Evolutionary conservation across 2,797 vertebrate species (phyloP), one percentile per base, ranked within the genome.

Genomic region (Poliocrania exsul): DNA sequence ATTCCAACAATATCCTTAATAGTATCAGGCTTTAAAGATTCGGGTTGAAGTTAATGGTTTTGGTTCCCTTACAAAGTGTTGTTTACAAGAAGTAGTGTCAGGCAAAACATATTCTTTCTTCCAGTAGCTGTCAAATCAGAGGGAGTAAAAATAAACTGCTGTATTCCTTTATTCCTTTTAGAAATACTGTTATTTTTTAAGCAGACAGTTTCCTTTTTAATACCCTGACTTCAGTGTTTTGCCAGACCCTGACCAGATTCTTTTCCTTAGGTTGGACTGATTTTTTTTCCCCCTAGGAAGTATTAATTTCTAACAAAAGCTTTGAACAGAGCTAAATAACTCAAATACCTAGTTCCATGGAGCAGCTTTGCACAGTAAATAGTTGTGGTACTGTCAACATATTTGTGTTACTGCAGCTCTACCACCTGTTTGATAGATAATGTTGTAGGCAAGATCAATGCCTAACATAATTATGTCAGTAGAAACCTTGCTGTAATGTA

Each of bases 401-500:
- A 69, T 80, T 58, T 38, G 20, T 81, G 19, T 53, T 80, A 50
- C 24, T 78, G 50, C 75, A 88, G 50, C 37, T 77, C 17, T 70
- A 24, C 23, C 9, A n/a, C 81, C 56, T 83, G 72, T 53, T 74
- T 88, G 35, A 47, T 11, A 86, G 75, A 56, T 90, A 86, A 86
- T 51, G 53, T 61, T 70, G 60, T 14, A 73, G 69, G 28, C 57
- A 54, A 69, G 50, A 88, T 81, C 90, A 93, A 77, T 90, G 44
- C 60, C 42, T 80, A 54, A 82, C 58, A 88, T 78, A 91, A 83
- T 80, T 72, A 64, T 53, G 26, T 73, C 75, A 50, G 60, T 65
- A 86, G 60, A 77, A 93, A 50, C 44, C n/a, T 82, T 88, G 56
- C 86, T 10, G 6, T 49, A 70, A 21, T 51, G 18, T 57, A 77